These are phyloP conservation scores for Cebidichthys violaceus DNA, from an alignment of 2,113 vertebrate genomes.

Conservation along the genomic window DNA sequence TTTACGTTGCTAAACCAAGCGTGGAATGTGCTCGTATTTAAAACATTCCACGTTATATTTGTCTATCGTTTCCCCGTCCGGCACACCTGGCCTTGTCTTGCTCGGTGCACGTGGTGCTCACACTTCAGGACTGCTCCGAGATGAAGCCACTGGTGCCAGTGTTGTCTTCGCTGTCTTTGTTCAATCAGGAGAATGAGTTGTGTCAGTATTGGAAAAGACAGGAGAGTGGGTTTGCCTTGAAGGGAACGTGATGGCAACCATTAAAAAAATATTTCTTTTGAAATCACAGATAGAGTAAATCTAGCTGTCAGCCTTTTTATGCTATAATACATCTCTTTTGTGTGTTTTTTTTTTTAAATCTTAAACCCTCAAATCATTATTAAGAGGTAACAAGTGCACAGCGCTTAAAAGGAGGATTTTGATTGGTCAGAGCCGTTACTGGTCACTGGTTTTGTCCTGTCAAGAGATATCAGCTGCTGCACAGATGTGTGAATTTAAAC, in stretches of 20 bases:
- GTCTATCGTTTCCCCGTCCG: not conserved
- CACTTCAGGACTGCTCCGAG: slow-evolving; percentile 29
- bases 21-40: not conserved
- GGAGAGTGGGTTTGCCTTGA: slow-evolving; percentile 71
- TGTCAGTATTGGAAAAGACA: slow-evolving; percentile 52
- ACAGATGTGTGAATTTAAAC: slow-evolving; percentile 27
- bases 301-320: slow-evolving; percentile 12
- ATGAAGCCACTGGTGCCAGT: slow-evolving; percentile 15
- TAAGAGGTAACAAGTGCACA: slow-evolving; percentile 19
- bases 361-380: slow-evolving; percentile 14
- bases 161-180: slow-evolving; percentile 43
- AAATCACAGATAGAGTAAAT: slow-evolving; percentile 12
- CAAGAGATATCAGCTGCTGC: slow-evolving; percentile 22
- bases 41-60: not conserved
- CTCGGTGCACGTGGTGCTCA: slow-evolving; percentile 52
- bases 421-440: not conserved
- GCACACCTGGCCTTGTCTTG: slow-evolving; percentile 27
- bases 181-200: slow-evolving; percentile 55
- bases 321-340: not conserved
- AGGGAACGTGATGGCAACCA: slow-evolving; percentile 52
- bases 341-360: slow-evolving; percentile 4
- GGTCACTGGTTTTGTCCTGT: slow-evolving; percentile 12
- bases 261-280: slow-evolving; percentile 26
- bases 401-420: slow-evolving; percentile 6
- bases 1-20: not conserved